Conservation (phyloP, 2,797 vertebrate species). For the Luscinia luscinia region DNA sequence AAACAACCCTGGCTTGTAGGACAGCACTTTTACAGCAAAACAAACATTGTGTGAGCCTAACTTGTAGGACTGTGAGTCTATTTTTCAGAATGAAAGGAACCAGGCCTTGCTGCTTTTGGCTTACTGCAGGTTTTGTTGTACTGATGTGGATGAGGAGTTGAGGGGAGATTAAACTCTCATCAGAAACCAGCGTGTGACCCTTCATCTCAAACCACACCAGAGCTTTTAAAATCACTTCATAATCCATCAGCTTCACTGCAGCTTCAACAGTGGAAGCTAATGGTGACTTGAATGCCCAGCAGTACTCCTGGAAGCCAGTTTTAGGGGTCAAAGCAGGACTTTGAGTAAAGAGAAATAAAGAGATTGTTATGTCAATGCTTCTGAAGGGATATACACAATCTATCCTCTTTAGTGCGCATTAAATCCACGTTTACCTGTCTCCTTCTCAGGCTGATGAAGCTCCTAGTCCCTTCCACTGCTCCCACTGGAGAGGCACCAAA, state of each 20-base stretch:
- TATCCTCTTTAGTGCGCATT: neutral
- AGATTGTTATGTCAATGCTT: neutral
- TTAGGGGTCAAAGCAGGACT: neutral
- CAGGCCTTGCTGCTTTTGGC: neutral
- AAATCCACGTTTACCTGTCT: neutral
- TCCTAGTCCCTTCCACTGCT: neutral
- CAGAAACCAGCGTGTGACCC: neutral
- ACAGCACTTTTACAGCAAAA: neutral
- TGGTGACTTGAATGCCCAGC: neutral
- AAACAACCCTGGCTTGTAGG: neutral
- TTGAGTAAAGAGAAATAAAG: neutral
- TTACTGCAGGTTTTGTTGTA: neutral
- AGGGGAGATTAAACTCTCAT: neutral
- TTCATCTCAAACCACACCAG: neutral
- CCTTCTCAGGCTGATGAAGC: fast-evolving
- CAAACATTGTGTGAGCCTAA: neutral
- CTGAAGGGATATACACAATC: neutral
- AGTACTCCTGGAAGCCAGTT: neutral
- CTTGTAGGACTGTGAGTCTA: neutral
- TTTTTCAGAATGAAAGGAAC: neutral
- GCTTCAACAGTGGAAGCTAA: neutral
- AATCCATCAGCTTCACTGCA: neutral
- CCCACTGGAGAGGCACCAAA: neutral
- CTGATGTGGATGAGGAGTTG: neutral
- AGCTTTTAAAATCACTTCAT: neutral